Percentiles rank a stretch among this genome's conserved stretches.
These are phyloP conservation scores for Aldabrachelys gigantea DNA, from an alignment of 2,113 vertebrate species.

Conservation along the genomic window DNA sequence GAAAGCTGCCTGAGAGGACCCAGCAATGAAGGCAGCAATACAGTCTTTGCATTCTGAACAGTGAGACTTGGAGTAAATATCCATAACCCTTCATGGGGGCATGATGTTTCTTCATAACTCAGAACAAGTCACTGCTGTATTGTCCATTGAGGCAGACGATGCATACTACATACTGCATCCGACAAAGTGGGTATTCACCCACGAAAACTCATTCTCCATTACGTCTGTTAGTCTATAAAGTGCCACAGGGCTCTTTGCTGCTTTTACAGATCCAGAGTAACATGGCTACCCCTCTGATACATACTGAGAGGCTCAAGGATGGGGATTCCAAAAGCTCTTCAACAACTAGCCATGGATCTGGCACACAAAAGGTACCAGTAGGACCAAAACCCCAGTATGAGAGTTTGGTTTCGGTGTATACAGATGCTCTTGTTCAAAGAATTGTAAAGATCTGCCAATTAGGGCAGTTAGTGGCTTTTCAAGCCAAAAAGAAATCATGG, in stretches of 20 bases:
- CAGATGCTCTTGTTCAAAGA: neutral
- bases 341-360: neutral
- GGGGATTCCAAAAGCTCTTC: neutral
- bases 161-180: neutral
- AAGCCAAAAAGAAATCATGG: neutral
- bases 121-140: accelerated
- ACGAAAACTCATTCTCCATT: too few species aligned
- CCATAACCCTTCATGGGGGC: neutral
- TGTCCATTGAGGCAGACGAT: neutral
- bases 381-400: too few species aligned
- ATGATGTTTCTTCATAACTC: neutral
- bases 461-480: accelerated
- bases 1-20: slow-evolving; percentile 26
- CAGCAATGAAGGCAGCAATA: neutral
- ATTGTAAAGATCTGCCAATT: neutral
- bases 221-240: too few species aligned
- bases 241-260: too few species aligned
- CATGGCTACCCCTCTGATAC: neutral
- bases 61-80: neutral
- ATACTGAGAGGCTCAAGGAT: neutral
- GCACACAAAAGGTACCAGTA: neutral
- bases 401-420: neutral
- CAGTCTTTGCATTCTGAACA: neutral
- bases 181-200: too few species aligned
- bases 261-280: too few species aligned